Percentiles rank a stretch among this genome's conserved stretches.
phyloP scores from a whole-genome alignment of 2,113 vertebrate species.

The Passer montanus region DNA sequence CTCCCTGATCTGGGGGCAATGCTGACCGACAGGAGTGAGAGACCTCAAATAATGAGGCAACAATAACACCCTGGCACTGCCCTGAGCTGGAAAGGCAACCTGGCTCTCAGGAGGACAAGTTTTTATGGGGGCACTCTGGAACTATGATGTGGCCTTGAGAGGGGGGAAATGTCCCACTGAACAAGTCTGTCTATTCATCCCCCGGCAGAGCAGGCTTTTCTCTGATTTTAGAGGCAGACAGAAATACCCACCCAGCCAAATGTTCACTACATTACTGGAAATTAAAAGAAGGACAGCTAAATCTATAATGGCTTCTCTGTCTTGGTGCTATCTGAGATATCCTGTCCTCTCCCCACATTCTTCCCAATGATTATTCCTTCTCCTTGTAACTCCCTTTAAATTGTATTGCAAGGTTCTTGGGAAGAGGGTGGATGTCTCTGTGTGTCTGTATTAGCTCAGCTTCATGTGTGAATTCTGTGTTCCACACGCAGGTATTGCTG shows the following conservation, averaged over 20 bases:
- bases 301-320: neutral
- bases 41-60: neutral
- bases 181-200: neutral
- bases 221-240: neutral
- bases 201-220: neutral
- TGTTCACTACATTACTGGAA: neutral
- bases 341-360: neutral
- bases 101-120: neutral
- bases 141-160: neutral
- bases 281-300: neutral
- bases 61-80: neutral
- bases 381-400: neutral
- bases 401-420: neutral
- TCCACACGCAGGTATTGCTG: neutral
- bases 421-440: neutral
- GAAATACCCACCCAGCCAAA: neutral
- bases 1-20: neutral
- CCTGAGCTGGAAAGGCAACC: neutral
- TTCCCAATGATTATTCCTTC: neutral
- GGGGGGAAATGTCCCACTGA: neutral
- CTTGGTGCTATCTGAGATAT: neutral
- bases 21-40: neutral
- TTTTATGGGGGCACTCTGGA: neutral
- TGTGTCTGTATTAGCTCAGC: neutral
- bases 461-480: neutral